A percentile compares a stretch with the other conserved stretches of the same genome.
phyloP scores from a whole-genome alignment of 1,140 invertebrate species.

The Hylaeus volcanicus region DNA sequence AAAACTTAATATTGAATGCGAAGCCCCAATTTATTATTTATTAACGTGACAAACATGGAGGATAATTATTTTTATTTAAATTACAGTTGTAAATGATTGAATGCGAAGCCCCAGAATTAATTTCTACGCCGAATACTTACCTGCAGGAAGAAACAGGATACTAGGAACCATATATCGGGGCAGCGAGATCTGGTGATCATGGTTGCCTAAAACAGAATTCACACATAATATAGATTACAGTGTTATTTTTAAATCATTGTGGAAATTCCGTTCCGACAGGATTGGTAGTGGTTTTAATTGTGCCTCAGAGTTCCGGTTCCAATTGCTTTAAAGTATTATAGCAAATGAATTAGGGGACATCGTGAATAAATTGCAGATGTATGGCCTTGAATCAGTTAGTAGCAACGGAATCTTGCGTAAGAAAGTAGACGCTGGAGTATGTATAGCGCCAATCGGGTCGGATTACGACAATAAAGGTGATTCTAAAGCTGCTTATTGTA shows the following conservation, averaged over 20 bases:
- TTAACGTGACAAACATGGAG: too few species aligned
- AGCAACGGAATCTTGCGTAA: constrained; percentile 60
- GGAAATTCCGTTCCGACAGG: too few species aligned
- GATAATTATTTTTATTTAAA: too few species aligned
- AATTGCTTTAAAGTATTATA: not conserved
- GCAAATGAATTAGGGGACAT: constrained; percentile 15
- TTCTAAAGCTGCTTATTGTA: constrained; percentile 18
- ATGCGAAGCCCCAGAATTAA: too few species aligned
- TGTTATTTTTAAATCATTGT: not conserved
- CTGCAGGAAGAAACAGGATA: constrained; percentile 45
- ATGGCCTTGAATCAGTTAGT: constrained; percentile 57
- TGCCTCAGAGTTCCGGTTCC: not conserved
- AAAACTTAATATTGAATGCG: too few species aligned
- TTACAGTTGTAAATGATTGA: too few species aligned
- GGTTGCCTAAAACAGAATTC: constrained; percentile 48
- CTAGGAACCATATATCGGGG: constrained; percentile 30
- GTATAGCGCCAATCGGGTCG: constrained; percentile 43
- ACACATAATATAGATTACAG: not conserved
- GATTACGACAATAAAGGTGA: constrained; percentile 46
- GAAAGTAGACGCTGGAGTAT: constrained; percentile 29
- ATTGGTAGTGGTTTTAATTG: not conserved
- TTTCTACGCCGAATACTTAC: constrained; percentile 31
- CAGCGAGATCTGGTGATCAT: constrained; percentile 55
- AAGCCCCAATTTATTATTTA: too few species aligned
- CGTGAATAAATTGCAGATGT: constrained; percentile 33